A percentile compares a stretch with the other conserved stretches of the same genome.
These are phyloP conservation scores for Sebastes hubbsi DNA, from an alignment of 2,797 vertebrate species.

Conservation along the genomic window DNA sequence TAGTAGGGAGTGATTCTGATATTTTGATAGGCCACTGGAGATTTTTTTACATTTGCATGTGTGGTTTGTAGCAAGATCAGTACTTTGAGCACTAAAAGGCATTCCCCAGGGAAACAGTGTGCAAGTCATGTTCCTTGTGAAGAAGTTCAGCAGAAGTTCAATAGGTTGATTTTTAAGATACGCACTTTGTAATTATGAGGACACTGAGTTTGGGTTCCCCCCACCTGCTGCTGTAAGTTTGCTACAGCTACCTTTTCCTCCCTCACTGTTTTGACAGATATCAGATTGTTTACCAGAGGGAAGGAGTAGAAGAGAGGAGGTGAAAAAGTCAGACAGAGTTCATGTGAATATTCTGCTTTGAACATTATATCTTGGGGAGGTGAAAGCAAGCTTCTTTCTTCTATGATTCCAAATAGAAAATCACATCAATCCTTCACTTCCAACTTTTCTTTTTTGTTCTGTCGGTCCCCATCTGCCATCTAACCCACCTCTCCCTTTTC, in stretches of 20 bases:
- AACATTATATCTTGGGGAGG: conserved; percentile 38
- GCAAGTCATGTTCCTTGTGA: conserved; percentile 1
- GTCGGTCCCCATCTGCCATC: conserved; percentile 27
- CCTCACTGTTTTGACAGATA: conserved; percentile 46
- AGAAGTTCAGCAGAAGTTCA: conserved; percentile 9
- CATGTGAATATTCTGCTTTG: conserved; percentile 57
- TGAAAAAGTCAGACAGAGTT: conserved; percentile 69
- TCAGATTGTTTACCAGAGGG: conserved; percentile 48
- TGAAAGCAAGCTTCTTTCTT: conserved; percentile 22
- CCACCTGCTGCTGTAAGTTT: conserved; percentile 1
- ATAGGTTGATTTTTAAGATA: conserved; percentile 5
- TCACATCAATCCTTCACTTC: conserved; percentile 41
- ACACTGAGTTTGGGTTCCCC: neutral
- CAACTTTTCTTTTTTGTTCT: conserved; percentile 43
- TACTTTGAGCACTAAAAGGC: neutral
- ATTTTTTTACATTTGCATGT: neutral
- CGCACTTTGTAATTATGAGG: conserved; percentile 18
- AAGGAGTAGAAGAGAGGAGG: conserved; percentile 34
- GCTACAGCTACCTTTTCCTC: conserved; percentile 19
- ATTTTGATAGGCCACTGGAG: neutral
- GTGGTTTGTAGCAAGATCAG: neutral
- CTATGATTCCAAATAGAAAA: conserved; percentile 41
- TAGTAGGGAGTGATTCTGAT: neutral
- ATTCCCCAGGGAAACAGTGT: neutral
- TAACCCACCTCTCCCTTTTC: neutral